phyloP scores from a whole-genome alignment of 1,140 invertebrate species.

The Glossosoma conforme region DNA sequence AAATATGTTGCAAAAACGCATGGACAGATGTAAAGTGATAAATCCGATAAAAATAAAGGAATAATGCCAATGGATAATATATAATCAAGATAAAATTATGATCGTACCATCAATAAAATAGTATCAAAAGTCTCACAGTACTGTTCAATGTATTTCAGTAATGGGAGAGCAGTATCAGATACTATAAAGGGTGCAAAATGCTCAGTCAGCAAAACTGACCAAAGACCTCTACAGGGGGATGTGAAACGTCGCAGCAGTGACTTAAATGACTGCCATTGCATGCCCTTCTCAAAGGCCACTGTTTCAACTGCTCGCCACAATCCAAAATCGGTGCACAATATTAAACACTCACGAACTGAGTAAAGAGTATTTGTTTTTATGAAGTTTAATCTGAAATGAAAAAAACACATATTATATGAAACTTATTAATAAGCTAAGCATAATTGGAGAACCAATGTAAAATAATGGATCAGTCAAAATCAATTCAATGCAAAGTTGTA shows the following conservation, averaged over 20 bases:
- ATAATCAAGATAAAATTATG: no score
- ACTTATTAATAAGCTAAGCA: neutral
- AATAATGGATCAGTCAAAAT: neutral
- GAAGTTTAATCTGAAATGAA: conserved; percentile 21
- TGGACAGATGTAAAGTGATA: no score
- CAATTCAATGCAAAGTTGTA: conserved; percentile 2
- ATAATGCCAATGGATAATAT: no score
- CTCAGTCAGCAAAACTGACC: conserved; percentile 17
- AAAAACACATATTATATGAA: no score
- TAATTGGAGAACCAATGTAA: neutral
- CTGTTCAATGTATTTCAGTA: conserved; percentile 28
- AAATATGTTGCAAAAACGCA: no score
- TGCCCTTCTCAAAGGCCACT: conserved; percentile 17
- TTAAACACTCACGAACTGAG: conserved; percentile 11
- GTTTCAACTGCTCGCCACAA: conserved; percentile 21
- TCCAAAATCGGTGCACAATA: conserved; percentile 19
- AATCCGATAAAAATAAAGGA: no score
- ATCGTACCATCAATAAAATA: conserved; percentile 20
- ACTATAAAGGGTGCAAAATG: conserved; percentile 22
- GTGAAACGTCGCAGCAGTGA: conserved; percentile 12
- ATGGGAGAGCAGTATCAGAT: conserved; percentile 17
- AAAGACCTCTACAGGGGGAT: conserved; percentile 22
- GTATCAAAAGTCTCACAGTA: conserved; percentile 27
- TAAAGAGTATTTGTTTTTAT: conserved; percentile 16
- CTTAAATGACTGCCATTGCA: conserved; percentile 20